Base-by-base conservation (phyloP, 2,113 vertebrate species). In the Lepus americanus region DNA sequence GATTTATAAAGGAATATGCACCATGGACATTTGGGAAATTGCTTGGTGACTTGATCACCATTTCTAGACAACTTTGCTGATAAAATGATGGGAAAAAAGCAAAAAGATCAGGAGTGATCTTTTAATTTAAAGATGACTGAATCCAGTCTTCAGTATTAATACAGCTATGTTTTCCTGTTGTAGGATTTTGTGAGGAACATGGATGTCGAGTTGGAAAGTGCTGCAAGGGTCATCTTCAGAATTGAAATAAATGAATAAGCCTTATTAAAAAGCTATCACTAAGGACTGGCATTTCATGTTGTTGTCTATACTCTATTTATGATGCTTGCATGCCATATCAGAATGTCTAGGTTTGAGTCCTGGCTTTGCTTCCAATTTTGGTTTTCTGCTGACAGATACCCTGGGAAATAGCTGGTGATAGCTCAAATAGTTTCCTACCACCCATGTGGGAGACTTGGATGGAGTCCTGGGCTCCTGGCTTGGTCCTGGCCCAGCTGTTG, bases 91-190 rank as follows among this genome's bases (percentile, higher is more conserved):
- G 4, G 78, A 44, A 16, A 6, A 49, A 90, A 51, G 14, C 19
- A 67, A 92, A 44, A 86, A 86, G 39, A 78, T 31, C 14, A 78
- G 49, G 1, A 67, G 10, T 31, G 27, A 67, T 49, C 3, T 61
- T 84, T 80, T 93, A 64, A 79, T 44, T 55, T 73, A 4, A 86
- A 88, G 95, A 82, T 77, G 9, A 77, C 13, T 61, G 25, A 82
- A 70, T 83, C 17, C 13, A 64, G 14, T 14, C 70, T 23, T 78
- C 76, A 44, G 27, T 39, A 23, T 81, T 85, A 53, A 61, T 59
- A 80, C 64, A 76, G 3, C 12, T 49, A 0, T 77, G 12, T 3
- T 61, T 44, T 25, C 0, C 20, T 31, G 29, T 9, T 63, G 29
- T 20, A 86, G 11, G 0, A 53, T 76, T 44, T 82, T 14, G 36